Base-by-base conservation (phyloP, 1,140 invertebrate species). In the Dufourea novaeangliae region DNA sequence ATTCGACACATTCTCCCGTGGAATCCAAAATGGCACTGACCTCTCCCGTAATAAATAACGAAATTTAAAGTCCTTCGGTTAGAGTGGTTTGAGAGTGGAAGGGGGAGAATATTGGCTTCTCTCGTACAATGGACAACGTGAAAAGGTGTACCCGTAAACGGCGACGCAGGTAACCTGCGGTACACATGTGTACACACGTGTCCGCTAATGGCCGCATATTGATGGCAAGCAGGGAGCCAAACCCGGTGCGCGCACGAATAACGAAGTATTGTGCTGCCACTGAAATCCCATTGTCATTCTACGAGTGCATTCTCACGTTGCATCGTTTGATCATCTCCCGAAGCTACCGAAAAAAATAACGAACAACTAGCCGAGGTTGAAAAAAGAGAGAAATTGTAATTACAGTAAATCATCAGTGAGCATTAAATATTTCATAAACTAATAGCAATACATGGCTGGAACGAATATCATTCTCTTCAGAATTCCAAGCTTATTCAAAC, bases 191-290 rank as follows among this genome's bases (percentile, higher is more conserved):
- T 69, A 68, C 82, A 79, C 80, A 80, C 81, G 81, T 84, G 82
- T 72, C 68, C 82, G 76, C 56, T 84, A 80, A 83, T 84, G 82
- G 61, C 44, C 17, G 22, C 37, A 72, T 72, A 84, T 83, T 77
- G 81, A 84, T 46, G 66, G 41, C 22, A 25, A 39, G 32, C 27
- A 50, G 68, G 52, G 34, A 78, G 74, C 71, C 61, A 81, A 79
- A 50, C 56, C 37, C 63, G 27, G 20, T 68, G 70, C 76, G 70
- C 76, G 14, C 71, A 84, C 82, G 50, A 84, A 79, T 84, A 83
- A 84, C 72, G 71, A 83, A 57, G 77, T 44, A 84, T 84, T 84
- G 82, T 84, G 32, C 57, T 54, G 66, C 27, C 22, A 25, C 44
- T 41, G 62, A 82, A 83, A 79, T 34, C 67, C 32, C 39, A 14